Base-by-base conservation (phyloP, 64 coral and sea anemone species). In the Porites lutea region DNA sequence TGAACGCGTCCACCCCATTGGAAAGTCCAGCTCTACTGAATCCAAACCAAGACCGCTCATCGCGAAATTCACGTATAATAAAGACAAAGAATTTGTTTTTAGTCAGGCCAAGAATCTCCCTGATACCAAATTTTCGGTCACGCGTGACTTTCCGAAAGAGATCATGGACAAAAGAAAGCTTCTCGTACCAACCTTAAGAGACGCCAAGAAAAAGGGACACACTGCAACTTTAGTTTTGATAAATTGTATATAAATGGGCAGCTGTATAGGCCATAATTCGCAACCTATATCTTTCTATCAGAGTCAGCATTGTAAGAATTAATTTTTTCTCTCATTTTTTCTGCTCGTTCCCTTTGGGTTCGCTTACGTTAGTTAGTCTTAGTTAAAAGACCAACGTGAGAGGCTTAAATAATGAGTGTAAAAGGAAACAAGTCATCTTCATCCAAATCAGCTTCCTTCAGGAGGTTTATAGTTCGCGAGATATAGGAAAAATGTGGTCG, bases 371-470 rank as follows among this genome's bases (percentile, higher is more conserved):
- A 15, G 61, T 64, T 15, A 64, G 61, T 13, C 61, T 13, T 18
- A 64, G 61, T 64, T 18, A 64, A 64, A 64, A 64, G 61, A 64
- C 61, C 61, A 64, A 72, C 27, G 70, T 72, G 23, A 72, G 70
- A 45, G 70, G 70, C 6, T 72, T 72, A 72, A 72, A 68, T 20
- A 68, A 21, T 68, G 16, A 18, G 15, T n/a, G 18, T 20, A 68
- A 68, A 68, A 21, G 65, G 23, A 72, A 23, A 0, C 70, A 72
- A 45, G 61, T 64, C n/a, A n/a, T n/a, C n/a, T n/a, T n/a, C n/a
- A n/a, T 76, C 13, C 74, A 76, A 52, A 10, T 52, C 15, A 51
- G 52, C 16, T 76, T 76, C 48, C 74, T 76, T 47, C 74, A 52
- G 48, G 74, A 76, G 13, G 74, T 76, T 76, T 76, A 52, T 52